These are phyloP conservation scores for Beroe ovata DNA, from an alignment of 37 sponge, comb jelly and placozoan species.

Conservation along the genomic window DNA sequence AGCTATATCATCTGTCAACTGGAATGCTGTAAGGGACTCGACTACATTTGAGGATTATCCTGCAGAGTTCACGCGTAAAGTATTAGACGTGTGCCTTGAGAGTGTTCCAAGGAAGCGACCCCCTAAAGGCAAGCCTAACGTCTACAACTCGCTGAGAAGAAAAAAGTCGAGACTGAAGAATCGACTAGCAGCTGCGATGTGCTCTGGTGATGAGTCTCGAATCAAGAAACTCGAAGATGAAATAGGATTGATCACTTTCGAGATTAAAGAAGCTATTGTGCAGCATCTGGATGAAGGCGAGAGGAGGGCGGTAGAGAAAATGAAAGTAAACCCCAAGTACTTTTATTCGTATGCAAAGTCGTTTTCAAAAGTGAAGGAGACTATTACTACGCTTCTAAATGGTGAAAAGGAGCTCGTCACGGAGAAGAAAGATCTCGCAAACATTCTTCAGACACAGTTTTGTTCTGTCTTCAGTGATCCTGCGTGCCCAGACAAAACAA, in stretches of 20 bases:
- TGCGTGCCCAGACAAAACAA: conserved; percentile 7
- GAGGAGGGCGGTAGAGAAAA: neutral
- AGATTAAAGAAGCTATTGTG: conserved; percentile 10
- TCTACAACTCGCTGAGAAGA: neutral
- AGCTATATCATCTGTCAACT: neutral
- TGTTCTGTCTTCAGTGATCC: too few relatives aligned
- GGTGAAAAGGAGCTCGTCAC: conserved; percentile 7
- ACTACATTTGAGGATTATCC: conserved; percentile 5
- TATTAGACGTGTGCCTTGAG: neutral
- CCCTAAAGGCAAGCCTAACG: conserved; percentile 1
- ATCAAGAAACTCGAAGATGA: neutral
- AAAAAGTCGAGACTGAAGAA: neutral
- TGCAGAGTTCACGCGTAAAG: conserved; percentile 1
- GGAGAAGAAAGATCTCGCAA: conserved; percentile 1
- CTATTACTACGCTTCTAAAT: neutral
- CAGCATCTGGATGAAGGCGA: conserved; percentile 13
- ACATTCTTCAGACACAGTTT: too few relatives aligned
- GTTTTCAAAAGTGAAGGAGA: conserved; percentile 5
- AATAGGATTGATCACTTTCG: conserved; percentile 5
- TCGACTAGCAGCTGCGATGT: neutral
- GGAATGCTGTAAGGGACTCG: conserved; percentile 6
- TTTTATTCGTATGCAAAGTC: neutral
- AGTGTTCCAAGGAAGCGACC: conserved; percentile 1
- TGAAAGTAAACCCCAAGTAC: conserved; percentile 5
- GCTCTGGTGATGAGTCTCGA: neutral